phyloP scores from a whole-genome alignment of 35 echinoderm and acorn worm species.

The Ptychodera flava region DNA sequence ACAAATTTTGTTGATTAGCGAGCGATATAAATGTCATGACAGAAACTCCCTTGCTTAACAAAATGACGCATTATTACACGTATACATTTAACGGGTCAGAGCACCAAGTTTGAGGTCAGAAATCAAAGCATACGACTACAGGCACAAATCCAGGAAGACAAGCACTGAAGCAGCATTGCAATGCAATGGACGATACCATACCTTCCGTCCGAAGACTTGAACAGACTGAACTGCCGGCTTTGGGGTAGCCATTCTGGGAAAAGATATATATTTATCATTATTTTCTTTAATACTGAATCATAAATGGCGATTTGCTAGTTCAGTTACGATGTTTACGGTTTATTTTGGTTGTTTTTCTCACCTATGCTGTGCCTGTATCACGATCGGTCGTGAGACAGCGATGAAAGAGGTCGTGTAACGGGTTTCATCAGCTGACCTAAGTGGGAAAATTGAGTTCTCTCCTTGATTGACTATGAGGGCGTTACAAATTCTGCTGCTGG shows the following conservation, averaged over 20 bases:
- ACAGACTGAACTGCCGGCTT: conserved; percentile 43
- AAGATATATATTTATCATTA: neutral
- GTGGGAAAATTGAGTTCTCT: too few species aligned
- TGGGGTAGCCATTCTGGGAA: neutral
- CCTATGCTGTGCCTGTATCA: neutral
- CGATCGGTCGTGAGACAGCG: neutral
- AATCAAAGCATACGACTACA: neutral
- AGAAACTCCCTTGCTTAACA: neutral
- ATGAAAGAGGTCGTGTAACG: neutral
- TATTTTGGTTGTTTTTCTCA: neutral
- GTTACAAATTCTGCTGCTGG: too few species aligned
- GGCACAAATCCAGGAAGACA: neutral
- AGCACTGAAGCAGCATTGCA: neutral
- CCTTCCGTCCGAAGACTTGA: conserved; percentile 88
- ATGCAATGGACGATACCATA: conserved; percentile 11
- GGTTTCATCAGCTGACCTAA: neutral
- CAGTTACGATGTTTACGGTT: neutral
- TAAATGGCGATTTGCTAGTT: neutral
- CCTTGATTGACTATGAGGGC: too few species aligned
- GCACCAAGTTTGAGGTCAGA: neutral
- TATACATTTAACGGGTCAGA: neutral
- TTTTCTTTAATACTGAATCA: neutral
- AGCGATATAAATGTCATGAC: neutral
- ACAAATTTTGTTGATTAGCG: too few species aligned
- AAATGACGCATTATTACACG: neutral